Evolutionary conservation across 2,888 invertebrate genomes (phyloP).

Genomic region (Mellilla xanthometata): DNA sequence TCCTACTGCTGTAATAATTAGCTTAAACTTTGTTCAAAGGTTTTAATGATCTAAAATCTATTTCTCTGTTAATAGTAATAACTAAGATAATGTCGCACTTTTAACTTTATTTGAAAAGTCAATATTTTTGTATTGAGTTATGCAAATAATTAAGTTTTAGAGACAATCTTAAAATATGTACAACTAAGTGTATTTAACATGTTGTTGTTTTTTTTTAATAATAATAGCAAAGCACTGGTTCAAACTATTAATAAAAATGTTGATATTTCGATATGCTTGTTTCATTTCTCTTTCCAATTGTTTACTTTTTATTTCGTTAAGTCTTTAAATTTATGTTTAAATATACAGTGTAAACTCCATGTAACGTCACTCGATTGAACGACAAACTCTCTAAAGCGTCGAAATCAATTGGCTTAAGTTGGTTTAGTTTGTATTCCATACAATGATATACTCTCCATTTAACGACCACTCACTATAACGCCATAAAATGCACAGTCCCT

Average conservation of each 20-base stretch:
- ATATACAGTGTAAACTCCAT: no score
- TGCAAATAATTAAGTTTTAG: conserved; percentile 1
- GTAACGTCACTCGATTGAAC: no score
- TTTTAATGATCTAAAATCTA: not conserved
- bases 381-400: no score
- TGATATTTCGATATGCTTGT: conserved; percentile 1
- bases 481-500: no score
- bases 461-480: no score
- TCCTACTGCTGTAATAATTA: conserved; percentile 27
- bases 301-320: no score
- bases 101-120: conserved; percentile 5
- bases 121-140: conserved; percentile 13
- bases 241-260: conserved; percentile 17
- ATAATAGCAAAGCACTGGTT: conserved; percentile 15
- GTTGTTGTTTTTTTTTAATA: not conserved
- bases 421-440: no score
- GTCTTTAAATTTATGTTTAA: no score
- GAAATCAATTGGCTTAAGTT: no score
- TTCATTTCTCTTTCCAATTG: not conserved
- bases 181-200: not conserved
- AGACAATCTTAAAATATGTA: not conserved
- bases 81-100: not conserved
- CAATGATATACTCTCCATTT: no score
- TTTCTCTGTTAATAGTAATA: not conserved
- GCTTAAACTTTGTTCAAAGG: no score